phyloP scores from a whole-genome alignment of 2,113 vertebrate species.

The Cryptomyrus ogoouensis region DNA sequence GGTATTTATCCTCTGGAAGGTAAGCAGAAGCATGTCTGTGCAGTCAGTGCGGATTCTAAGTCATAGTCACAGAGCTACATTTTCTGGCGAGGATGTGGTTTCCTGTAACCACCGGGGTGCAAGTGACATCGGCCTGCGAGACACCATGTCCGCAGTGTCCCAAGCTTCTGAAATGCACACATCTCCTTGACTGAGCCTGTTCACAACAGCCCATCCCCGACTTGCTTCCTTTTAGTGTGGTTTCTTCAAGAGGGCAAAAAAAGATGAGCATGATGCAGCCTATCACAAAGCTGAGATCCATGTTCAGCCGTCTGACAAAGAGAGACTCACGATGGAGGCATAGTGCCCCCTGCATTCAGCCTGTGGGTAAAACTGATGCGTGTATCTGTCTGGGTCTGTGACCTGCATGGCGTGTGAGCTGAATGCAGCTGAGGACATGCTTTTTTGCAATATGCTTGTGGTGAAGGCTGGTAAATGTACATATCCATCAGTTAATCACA shows the following conservation, averaged over 20 bases:
- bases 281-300: slow-evolving; percentile 87
- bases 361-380: neutral
- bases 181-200: neutral
- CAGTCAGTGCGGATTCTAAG: neutral
- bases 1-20: slow-evolving; percentile 92
- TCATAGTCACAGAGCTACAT: neutral
- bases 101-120: too few relatives aligned
- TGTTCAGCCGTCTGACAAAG: slow-evolving; percentile 87
- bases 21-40: slow-evolving; percentile 43
- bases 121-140: neutral
- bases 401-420: slow-evolving; percentile 26
- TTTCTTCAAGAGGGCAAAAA: slow-evolving; percentile 92
- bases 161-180: neutral
- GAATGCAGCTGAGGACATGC: slow-evolving; percentile 30
- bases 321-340: slow-evolving; percentile 90
- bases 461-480: neutral
- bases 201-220: slow-evolving; percentile 56
- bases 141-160: neutral
- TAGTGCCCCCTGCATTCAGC: slow-evolving; percentile 57
- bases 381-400: neutral
- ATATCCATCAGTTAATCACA: neutral
- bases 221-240: slow-evolving; percentile 93
- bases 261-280: slow-evolving; percentile 77
- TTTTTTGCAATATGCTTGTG: slow-evolving; percentile 30
- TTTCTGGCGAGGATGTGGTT: neutral